Conservation (phyloP, 2,888 invertebrate species). For the Spisula solida region DNA sequence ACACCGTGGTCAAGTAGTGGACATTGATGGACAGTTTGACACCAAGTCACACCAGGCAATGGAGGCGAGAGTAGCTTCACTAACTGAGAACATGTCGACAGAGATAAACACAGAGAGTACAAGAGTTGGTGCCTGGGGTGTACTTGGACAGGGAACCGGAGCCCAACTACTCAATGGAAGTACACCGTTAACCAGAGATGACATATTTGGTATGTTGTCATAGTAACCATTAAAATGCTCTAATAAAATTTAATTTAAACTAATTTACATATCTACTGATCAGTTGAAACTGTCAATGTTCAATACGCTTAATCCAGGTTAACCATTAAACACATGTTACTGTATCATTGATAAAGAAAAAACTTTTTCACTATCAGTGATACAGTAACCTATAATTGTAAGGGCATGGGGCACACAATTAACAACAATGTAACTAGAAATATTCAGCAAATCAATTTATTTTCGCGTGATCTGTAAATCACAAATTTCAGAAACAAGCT, state of each 20-base stretch:
- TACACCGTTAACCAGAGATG: conserved; percentile 74
- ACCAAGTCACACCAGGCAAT: conserved; percentile 76
- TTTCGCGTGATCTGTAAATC: no score
- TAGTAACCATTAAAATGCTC: not conserved
- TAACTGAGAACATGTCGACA: conserved; percentile 81
- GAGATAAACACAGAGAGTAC: conserved; percentile 81
- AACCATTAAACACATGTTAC: no score
- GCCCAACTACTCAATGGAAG: conserved; percentile 80
- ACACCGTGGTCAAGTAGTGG: conserved; percentile 78
- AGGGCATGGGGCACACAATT: no score
- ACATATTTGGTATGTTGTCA: conserved; percentile 78
- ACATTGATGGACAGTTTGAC: conserved; percentile 80
- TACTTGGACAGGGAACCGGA: conserved; percentile 83
- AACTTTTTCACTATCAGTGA: no score
- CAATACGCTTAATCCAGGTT: no score
- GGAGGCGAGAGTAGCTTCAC: conserved; percentile 76
- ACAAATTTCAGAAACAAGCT: no score
- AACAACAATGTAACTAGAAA: no score
- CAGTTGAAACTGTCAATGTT: no score
- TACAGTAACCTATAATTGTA: no score
- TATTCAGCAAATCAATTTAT: no score
- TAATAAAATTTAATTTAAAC: not conserved
- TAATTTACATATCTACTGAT: no score
- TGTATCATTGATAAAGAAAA: no score
- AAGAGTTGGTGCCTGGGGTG: conserved; percentile 85